phyloP scores from a whole-genome alignment of 2,888 invertebrate species.

The Orthosia cruda region DNA sequence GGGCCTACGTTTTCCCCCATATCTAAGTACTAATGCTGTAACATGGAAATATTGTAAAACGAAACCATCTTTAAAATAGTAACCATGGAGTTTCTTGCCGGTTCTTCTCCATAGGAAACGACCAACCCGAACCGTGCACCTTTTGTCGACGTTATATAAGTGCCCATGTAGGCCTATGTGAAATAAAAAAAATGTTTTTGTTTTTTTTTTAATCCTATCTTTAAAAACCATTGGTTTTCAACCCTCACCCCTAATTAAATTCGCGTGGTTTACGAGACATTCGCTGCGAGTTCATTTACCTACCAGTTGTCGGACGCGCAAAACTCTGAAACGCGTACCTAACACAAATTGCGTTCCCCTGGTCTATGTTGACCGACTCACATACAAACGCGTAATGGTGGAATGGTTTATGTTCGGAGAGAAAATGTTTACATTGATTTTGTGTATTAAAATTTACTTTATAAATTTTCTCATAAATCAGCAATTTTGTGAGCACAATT shows the following conservation, averaged over 20 bases:
- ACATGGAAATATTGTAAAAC: too few relatives aligned
- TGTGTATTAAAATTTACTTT: neutral
- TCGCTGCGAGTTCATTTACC: constrained; percentile 64
- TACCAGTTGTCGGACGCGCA: constrained; percentile 55
- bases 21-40: too few relatives aligned
- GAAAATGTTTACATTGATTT: constrained; percentile 14
- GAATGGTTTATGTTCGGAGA: constrained; percentile 15
- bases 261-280: constrained; percentile 79
- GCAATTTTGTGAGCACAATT: neutral
- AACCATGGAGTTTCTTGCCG: too few relatives aligned
- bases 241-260: neutral
- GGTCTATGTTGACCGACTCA: constrained; percentile 40
- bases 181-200: too few relatives aligned
- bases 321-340: constrained; percentile 74
- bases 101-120: too few relatives aligned
- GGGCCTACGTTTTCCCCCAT: too few relatives aligned
- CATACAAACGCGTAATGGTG: constrained; percentile 11
- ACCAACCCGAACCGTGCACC: too few relatives aligned
- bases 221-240: too few relatives aligned
- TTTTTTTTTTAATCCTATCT: too few relatives aligned
- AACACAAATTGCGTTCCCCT: constrained; percentile 68
- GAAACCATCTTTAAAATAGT: too few relatives aligned
- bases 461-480: neutral
- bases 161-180: too few relatives aligned
- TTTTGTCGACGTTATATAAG: too few relatives aligned